Conservation (phyloP, 1,140 invertebrate genomes). For the Nasonia vitripennis region DNA sequence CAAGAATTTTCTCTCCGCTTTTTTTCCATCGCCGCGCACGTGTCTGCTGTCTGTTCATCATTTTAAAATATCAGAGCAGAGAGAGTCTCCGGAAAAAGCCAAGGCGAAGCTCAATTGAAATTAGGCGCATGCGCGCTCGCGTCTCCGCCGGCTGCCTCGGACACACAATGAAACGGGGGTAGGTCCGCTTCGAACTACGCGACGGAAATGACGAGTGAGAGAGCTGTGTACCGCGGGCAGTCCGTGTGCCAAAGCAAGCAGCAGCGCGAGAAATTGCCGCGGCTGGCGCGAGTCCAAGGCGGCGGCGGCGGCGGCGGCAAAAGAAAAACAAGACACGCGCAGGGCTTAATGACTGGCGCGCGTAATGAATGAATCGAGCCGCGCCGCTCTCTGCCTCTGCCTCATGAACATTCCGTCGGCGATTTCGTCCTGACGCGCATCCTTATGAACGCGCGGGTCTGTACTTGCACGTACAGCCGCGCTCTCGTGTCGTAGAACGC, state of each 20-base stretch:
- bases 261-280: background rate
- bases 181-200: background rate
- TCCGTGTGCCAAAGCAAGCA: background rate
- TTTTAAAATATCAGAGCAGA: background rate
- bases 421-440: background rate
- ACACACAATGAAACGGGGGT: background rate
- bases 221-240: background rate
- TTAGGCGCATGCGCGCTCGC: background rate
- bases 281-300: background rate
- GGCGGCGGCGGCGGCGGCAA: background rate
- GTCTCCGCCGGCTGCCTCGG: no score
- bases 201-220: background rate
- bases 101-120: background rate
- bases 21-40: background rate
- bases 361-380: background rate
- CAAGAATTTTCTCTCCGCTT: background rate
- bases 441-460: background rate
- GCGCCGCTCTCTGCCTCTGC: no score
- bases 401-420: background rate
- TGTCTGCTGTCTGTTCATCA: background rate
- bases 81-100: background rate
- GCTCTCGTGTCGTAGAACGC: no score
- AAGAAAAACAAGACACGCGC: slow-evolving; percentile 3
- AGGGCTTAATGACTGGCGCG: background rate
- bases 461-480: background rate